Evolutionary conservation across 2,113 vertebrate genomes (phyloP).

Genomic region (Xenopus borealis): DNA sequence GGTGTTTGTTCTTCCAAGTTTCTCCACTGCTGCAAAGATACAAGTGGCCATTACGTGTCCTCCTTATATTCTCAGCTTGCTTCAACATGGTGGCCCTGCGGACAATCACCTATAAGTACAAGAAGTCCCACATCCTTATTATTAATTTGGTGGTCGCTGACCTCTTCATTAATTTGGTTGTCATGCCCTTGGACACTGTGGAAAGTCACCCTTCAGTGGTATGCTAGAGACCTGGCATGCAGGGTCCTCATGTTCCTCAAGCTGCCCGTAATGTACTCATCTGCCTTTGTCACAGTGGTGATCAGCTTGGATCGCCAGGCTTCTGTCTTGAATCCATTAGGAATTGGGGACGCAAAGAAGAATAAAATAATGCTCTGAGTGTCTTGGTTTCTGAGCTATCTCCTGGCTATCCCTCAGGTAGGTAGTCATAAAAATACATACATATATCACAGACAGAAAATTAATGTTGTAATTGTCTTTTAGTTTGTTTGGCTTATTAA

Average conservation of each 20-base stretch:
- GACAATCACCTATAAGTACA: slow-evolving; percentile 30
- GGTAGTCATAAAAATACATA: background rate
- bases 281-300: slow-evolving; percentile 59
- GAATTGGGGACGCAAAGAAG: slow-evolving; percentile 44
- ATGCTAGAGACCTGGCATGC: slow-evolving; percentile 47
- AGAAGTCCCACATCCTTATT: slow-evolving; percentile 47
- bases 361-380: slow-evolving; percentile 50
- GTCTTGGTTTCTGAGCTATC: slow-evolving; percentile 53
- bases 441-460: too few species aligned
- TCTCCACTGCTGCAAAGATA: slow-evolving; percentile 55
- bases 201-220: slow-evolving; percentile 58
- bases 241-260: slow-evolving; percentile 58
- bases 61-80: slow-evolving; percentile 52
- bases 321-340: slow-evolving; percentile 49
- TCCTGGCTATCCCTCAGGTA: slow-evolving; percentile 56
- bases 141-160: slow-evolving; percentile 52
- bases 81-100: slow-evolving; percentile 50
- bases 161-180: slow-evolving; percentile 54
- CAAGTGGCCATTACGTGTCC: slow-evolving; percentile 51
- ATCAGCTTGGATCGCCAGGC: slow-evolving; percentile 55
- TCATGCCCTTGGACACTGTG: slow-evolving; percentile 56
- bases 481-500: too few species aligned
- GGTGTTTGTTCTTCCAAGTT: slow-evolving; percentile 48
- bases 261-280: slow-evolving; percentile 54
- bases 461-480: too few species aligned